Percentiles rank a stretch among this genome's conserved stretches.
Evolutionary conservation across 2,113 vertebrate species (phyloP).

Genomic region (Nibea albiflora): DNA sequence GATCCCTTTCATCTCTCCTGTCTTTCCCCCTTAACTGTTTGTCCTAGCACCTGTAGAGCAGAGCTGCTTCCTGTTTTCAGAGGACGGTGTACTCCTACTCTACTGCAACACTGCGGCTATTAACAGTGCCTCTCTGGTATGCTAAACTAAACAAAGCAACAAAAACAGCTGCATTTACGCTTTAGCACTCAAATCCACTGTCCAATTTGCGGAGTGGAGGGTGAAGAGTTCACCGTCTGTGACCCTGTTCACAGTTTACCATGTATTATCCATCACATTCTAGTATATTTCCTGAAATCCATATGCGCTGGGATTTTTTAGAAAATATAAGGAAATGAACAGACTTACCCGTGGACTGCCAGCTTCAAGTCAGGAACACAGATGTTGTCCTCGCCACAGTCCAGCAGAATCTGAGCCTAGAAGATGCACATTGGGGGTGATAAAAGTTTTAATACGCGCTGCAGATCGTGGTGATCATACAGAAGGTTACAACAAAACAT

Average conservation of each 20-base stretch:
- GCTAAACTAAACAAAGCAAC: constrained; percentile 52
- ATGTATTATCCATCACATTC: neutral
- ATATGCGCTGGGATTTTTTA: constrained; percentile 13
- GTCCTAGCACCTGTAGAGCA: constrained; percentile 64
- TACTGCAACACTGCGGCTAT: constrained; percentile 39
- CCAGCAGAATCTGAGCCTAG: constrained; percentile 92
- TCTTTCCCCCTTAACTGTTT: constrained; percentile 12
- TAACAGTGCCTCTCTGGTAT: constrained; percentile 52
- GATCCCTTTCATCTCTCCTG: constrained; percentile 52
- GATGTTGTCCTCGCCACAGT: constrained; percentile 95
- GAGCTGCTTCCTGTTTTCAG: constrained; percentile 65
- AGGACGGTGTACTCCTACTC: neutral
- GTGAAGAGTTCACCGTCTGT: constrained; percentile 59
- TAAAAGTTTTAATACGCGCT: constrained; percentile 30
- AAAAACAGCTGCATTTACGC: constrained; percentile 66
- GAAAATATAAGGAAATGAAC: constrained; percentile 26
- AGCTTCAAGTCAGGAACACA: constrained; percentile 93
- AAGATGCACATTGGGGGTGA: constrained; percentile 46
- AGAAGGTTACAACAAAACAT: constrained; percentile 4
- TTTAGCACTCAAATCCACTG: constrained; percentile 27
- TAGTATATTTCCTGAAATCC: constrained; percentile 40
- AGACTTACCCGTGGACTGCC: constrained; percentile 87
- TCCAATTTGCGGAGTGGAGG: constrained; percentile 12
- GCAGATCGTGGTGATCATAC: neutral
- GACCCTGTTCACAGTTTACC: constrained; percentile 22